Evolutionary conservation across 2,113 vertebrate genomes (phyloP).

Genomic region (Ondatra zibethicus): DNA sequence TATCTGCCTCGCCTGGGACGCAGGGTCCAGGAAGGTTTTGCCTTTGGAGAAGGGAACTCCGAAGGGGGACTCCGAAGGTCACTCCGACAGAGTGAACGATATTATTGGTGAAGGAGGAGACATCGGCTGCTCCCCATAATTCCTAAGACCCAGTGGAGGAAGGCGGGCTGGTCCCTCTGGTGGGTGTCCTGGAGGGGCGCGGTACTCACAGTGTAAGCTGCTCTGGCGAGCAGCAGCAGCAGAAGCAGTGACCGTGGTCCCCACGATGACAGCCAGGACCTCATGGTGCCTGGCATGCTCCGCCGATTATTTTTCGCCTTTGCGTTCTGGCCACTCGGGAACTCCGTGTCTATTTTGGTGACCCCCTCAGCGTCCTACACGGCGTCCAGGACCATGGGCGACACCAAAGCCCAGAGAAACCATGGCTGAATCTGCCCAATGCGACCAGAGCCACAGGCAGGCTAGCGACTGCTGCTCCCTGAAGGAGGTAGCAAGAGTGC

Average conservation of each 20-base stretch:
- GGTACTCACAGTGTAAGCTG: conserved; percentile 54
- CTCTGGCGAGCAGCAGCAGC: background rate
- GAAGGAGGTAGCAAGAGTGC: background rate
- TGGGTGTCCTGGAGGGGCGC: background rate
- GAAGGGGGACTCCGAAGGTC: too few relatives aligned
- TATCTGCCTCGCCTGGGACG: fast-evolving
- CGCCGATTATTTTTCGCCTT: background rate
- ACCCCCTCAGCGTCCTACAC: background rate
- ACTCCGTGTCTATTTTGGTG: background rate
- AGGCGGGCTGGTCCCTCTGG: background rate
- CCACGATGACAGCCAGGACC: background rate
- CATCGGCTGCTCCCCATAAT: too few relatives aligned
- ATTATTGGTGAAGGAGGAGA: too few relatives aligned
- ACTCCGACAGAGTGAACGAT: background rate
- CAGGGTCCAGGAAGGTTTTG: background rate
- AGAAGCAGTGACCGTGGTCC: background rate
- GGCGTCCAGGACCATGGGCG: background rate
- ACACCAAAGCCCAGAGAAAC: background rate
- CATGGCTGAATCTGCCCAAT: conserved; percentile 3
- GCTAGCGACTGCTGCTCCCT: background rate
- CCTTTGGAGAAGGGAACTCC: background rate
- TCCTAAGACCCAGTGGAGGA: background rate
- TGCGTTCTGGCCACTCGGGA: background rate
- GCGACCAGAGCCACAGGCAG: too few relatives aligned
- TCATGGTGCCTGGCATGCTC: conserved; percentile 19